Evolutionary conservation across 35 echinoderm and acorn worm genomes (phyloP).

Genomic region (Diadema setosum): DNA sequence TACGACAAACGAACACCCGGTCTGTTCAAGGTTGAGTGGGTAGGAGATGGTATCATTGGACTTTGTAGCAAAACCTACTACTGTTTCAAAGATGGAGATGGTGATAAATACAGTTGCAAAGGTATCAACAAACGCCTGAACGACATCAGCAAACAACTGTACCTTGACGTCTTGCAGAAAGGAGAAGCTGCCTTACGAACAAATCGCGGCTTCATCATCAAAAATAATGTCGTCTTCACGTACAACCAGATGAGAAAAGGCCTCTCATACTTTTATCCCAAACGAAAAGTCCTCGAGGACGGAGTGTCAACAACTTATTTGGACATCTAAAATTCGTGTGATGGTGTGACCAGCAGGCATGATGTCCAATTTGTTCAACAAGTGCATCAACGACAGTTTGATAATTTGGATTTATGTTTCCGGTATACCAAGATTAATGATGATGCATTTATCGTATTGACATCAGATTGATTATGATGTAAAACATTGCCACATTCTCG

Average conservation of each 20-base stretch:
- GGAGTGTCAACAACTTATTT: conserved; percentile 22
- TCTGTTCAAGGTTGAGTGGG: too few species aligned
- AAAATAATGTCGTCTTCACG: not conserved
- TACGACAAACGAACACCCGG: too few species aligned
- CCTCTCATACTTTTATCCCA: not conserved
- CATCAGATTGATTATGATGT: too few species aligned
- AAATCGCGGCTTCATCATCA: not conserved
- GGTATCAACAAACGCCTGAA: conserved; percentile 21
- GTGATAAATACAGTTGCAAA: not conserved
- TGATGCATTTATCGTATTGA: too few species aligned
- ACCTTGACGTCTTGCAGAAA: not conserved
- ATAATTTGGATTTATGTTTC: too few species aligned
- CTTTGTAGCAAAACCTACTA: too few species aligned
- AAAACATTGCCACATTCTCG: too few species aligned
- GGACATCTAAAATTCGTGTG: not conserved
- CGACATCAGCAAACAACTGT: not conserved
- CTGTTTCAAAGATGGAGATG: not conserved
- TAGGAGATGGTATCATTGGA: too few species aligned
- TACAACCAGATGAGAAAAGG: not conserved
- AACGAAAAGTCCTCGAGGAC: conserved; percentile 20
- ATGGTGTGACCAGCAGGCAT: too few species aligned
- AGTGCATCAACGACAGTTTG: too few species aligned
- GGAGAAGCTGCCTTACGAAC: not conserved
- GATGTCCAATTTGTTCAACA: too few species aligned
- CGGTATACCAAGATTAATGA: too few species aligned